Evolutionary conservation across 2,888 invertebrate genomes (phyloP), one percentile per base, ranked within the genome.

Genomic region (Campoletis raptor): DNA sequence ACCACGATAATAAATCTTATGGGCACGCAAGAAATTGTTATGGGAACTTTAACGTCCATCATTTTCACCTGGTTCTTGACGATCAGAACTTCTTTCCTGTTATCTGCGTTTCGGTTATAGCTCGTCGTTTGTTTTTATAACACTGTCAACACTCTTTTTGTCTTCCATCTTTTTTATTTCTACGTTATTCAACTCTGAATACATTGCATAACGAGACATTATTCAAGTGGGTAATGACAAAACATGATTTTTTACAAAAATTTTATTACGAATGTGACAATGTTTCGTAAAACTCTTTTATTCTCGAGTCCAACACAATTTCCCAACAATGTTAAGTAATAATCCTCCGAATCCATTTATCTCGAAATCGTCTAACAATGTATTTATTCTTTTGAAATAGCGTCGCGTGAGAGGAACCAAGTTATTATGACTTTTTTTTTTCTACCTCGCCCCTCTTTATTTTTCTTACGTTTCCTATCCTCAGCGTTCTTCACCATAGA

Each of bases 1-100:
- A 52, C 42, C 67, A 52, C 54, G 69, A 54, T 76, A 74, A 85
- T 83, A 80, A 83, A 80, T 85, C 77, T 54, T 37, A 54, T 45
- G 24, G 15, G 45, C 24, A 67, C 54, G 18, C 3, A 54, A 66
- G 10, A 64, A 78, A 73, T 18, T 73, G 40, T 69, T 52, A 72
- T 54, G 24, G 40, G 42, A 76, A 76, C 52, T 64, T 64, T 21
- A 40, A n/a, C 70, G 54, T 54, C 42, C 30, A 42, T 70, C 61
- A 76, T 76, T 80, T 80, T 61, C 61, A 18, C 67, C 54, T 24
- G 24, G 12, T 74, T 76, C 15, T 45, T 37, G 9, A 8, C 36
- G 36, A 40, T 24, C 70, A 52, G 37, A 45, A 70, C 81, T 76
- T 64, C 18, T 18, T 48, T 52, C 12, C 24, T 18, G 0, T 73